phyloP scores from a whole-genome alignment of 1,140 invertebrate species.

The Cherax quadricarinatus region DNA sequence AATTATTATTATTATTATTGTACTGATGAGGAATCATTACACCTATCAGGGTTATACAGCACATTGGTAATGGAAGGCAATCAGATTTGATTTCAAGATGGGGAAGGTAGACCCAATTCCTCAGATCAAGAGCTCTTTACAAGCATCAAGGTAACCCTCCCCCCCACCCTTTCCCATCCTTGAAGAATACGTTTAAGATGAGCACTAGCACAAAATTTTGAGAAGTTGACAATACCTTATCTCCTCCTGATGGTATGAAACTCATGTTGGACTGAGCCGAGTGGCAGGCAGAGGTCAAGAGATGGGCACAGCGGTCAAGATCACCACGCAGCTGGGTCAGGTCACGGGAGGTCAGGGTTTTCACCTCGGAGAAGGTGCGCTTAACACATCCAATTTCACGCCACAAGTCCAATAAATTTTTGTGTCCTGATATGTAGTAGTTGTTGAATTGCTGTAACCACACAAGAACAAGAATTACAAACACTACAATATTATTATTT shows the following conservation, averaged over 20 bases:
- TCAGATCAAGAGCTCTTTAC: too few species aligned
- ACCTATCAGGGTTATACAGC: too few species aligned
- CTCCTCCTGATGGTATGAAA: constrained; percentile 56
- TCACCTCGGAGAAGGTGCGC: constrained; percentile 67
- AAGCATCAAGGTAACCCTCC: too few species aligned
- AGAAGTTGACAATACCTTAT: constrained; percentile 23
- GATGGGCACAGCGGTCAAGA: constrained; percentile 55
- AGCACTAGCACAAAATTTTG: too few species aligned
- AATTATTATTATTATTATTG: too few species aligned
- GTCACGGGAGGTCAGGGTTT: constrained; percentile 63
- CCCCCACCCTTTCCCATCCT: too few species aligned
- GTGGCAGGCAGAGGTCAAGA: constrained; percentile 53
- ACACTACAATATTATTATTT: too few species aligned
- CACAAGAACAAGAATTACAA: background rate
- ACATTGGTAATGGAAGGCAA: too few species aligned
- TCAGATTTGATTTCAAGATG: too few species aligned
- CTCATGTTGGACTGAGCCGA: constrained; percentile 59
- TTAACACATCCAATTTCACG: constrained; percentile 65
- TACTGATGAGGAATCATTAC: too few species aligned
- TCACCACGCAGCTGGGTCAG: constrained; percentile 56
- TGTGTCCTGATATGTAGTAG: constrained; percentile 68
- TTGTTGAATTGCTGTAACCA: constrained; percentile 64
- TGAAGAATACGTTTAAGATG: too few species aligned
- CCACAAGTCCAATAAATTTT: constrained; percentile 69
- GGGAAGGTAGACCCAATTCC: too few species aligned